Evolutionary conservation across 2,113 vertebrate species (phyloP), one percentile per base, ranked within the genome.

Genomic region (Microtus oregoni): DNA sequence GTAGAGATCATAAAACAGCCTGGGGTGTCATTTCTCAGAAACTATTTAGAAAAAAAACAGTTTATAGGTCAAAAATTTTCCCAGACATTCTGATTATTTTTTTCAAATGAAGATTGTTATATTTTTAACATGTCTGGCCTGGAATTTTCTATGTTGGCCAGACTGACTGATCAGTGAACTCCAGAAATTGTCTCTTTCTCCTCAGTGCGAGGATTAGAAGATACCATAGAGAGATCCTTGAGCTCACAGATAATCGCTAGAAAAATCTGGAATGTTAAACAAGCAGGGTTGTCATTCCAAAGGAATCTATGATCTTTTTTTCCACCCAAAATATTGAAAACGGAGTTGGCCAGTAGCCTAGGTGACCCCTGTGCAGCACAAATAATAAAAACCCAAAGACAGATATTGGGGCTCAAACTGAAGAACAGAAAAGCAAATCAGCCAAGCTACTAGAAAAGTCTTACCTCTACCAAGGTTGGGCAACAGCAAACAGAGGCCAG

Each of bases 71-170:
- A 85, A 15, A 28, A 7, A 41, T 30, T n/a, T 41, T 41, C n/a
- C 13, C 58, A 63, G n/a, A 41, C 58, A 61, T 30, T 83, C 58
- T 83, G n/a, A 26, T 41, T 41, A 83, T 63, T 41, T 63, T 68
- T 68, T 82, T 55, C 35, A 77, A 87, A 83, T 90, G 12, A 97
- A 50, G 47, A 50, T 41, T 89, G 35, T 55, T 91, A 8, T 67
- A 41, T 94, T 92, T 89, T 93, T 91, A 81, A 91, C 17, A 72
- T 22, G 77, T 91, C n/a, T 89, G 58, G 20, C 47, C 26, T 2
- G 6, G 5, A 58, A n/a, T 24, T 81, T 58, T 3, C 78, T 32
- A 38, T 13, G 35, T 58, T 58, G 10, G 78, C 10, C n/a, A n/a
- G 35, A 20, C 52, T 81, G 35, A 11, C 19, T 81, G 35, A 35